Evolutionary conservation across 1,140 invertebrate genomes (phyloP).

Genomic region (Apis cerana): DNA sequence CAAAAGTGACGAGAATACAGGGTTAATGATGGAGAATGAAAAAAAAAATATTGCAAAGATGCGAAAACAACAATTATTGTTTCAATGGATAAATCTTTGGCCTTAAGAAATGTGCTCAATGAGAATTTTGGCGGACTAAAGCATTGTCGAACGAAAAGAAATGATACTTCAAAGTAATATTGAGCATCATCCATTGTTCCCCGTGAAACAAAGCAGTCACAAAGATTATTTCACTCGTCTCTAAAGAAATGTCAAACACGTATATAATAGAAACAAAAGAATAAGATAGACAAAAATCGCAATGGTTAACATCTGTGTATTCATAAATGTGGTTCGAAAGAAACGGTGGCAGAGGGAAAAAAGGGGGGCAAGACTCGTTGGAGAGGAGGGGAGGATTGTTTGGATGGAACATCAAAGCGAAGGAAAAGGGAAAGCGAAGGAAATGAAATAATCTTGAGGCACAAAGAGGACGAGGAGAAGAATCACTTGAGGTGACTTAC

Average conservation of each 20-base stretch:
- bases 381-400: too few species aligned
- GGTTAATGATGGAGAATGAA: neutral
- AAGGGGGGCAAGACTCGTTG: neutral
- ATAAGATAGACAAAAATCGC: neutral
- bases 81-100: neutral
- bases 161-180: neutral
- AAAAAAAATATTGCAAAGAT: too few species aligned
- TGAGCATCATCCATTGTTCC: neutral
- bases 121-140: neutral
- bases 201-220: neutral
- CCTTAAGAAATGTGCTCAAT: neutral
- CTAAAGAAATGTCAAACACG: neutral
- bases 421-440: neutral
- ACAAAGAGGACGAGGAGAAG: neutral
- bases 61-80: neutral
- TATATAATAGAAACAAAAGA: neutral
- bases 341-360: neutral
- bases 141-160: neutral
- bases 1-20: constrained; percentile 9
- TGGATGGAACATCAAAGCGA: neutral
- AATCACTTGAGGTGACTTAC: neutral
- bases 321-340: neutral
- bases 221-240: neutral
- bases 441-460: constrained; percentile 29
- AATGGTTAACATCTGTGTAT: neutral